Percentiles rank a stretch among this genome's conserved stretches.
Evolutionary conservation across 2,888 invertebrate species (phyloP).

Genomic region (Eristalis pertinax): DNA sequence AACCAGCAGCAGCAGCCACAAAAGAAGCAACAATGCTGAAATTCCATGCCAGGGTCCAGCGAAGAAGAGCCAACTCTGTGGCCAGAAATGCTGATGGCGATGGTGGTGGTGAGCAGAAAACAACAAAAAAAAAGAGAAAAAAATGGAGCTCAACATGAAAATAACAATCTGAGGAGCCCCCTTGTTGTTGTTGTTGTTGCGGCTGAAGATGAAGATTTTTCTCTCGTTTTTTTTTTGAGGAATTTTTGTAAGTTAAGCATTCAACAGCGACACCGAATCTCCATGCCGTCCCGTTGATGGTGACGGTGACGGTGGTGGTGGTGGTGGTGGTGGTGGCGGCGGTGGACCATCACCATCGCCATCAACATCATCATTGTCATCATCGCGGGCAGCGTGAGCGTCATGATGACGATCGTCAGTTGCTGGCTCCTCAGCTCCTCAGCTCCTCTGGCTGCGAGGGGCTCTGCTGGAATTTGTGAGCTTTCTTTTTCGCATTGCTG

Average conservation of each 20-base stretch:
- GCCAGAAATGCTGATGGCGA: constrained; percentile 1
- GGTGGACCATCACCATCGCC: constrained; percentile 32
- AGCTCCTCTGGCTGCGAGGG: constrained; percentile 22
- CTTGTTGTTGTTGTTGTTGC: constrained; percentile 42
- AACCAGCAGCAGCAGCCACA: constrained; percentile 58
- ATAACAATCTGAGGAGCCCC: constrained; percentile 66
- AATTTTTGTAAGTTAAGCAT: constrained; percentile 63
- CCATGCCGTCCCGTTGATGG: constrained; percentile 17
- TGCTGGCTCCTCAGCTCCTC: background rate
- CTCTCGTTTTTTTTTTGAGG: constrained; percentile 42
- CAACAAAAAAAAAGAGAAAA: constrained; percentile 18
- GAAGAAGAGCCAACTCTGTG: constrained; percentile 5
- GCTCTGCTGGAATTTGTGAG: constrained; percentile 64
- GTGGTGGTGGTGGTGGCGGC: constrained; percentile 19
- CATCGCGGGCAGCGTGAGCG: constrained; percentile 23
- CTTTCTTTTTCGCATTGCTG: constrained; percentile 69
- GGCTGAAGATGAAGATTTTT: constrained; percentile 22
- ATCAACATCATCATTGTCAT: constrained; percentile 58
- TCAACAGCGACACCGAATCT: constrained; percentile 67
- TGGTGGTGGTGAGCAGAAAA: background rate
- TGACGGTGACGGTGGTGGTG: constrained; percentile 27
- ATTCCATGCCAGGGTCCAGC: constrained; percentile 52
- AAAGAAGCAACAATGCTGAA: constrained; percentile 60
- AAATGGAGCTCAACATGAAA: constrained; percentile 61
- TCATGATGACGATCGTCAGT: constrained; percentile 57